phyloP scores from a whole-genome alignment of 1,140 invertebrate genomes.

The Anastatus disparis region DNA sequence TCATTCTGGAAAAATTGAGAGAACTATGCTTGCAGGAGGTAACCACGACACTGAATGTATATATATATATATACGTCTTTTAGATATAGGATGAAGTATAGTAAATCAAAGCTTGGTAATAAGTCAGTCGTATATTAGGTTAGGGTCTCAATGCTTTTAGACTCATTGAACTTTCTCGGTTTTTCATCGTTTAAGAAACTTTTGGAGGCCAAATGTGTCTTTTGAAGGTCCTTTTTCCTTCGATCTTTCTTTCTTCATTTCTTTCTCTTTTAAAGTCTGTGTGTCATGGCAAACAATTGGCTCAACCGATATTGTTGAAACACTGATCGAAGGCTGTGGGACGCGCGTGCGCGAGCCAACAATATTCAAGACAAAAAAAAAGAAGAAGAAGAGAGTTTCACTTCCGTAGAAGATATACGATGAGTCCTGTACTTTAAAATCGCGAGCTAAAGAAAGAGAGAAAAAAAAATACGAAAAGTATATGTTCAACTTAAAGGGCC shows the following conservation, averaged over 20 bases:
- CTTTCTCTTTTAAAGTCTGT: neutral
- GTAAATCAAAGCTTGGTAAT: slow-evolving; percentile 47
- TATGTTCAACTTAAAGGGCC: slow-evolving; percentile 35
- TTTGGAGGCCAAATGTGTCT: neutral
- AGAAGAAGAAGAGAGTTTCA: slow-evolving; percentile 50
- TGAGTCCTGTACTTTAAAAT: slow-evolving; percentile 29
- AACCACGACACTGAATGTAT: slow-evolving; percentile 8
- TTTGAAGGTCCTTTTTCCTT: too few species aligned
- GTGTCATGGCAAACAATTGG: slow-evolving; percentile 45
- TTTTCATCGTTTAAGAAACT: slow-evolving; percentile 20
- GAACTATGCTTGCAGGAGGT: neutral
- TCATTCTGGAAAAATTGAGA: too few species aligned
- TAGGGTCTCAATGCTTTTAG: neutral
- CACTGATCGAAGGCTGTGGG: slow-evolving; percentile 46
- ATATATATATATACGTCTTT: neutral
- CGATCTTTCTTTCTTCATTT: too few species aligned
- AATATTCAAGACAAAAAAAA: neutral
- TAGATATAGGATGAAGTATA: neutral
- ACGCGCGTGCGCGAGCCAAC: neutral
- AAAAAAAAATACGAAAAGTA: slow-evolving; percentile 7
- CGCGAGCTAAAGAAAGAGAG: slow-evolving; percentile 3
- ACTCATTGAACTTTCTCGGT: neutral
- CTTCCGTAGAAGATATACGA: slow-evolving; percentile 52
- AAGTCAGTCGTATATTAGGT: slow-evolving; percentile 41
- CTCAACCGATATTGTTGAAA: slow-evolving; percentile 52